A percentile compares a stretch with the other conserved stretches of the same genome.
phyloP scores from a whole-genome alignment of 2,888 invertebrate genomes.

The Pinctada fucata region DNA sequence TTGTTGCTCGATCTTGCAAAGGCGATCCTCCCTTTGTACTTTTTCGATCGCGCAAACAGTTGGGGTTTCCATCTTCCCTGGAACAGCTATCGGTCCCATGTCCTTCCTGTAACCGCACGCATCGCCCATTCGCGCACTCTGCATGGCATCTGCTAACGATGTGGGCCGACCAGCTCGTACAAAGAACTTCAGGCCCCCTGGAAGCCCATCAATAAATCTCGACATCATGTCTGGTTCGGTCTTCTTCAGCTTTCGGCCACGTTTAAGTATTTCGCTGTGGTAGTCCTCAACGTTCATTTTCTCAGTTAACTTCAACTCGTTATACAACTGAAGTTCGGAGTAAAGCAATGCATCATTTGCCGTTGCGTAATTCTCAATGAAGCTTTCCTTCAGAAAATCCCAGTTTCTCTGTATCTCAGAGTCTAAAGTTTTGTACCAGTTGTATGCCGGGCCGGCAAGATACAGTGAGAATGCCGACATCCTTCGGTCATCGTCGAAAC shows the following conservation, averaged over 20 bases:
- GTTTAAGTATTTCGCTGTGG: background rate
- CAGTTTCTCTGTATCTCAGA: too few relatives aligned
- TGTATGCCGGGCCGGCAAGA: too few relatives aligned
- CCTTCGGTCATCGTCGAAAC: background rate
- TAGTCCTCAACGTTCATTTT: background rate
- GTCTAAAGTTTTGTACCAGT: too few relatives aligned
- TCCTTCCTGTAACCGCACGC: background rate
- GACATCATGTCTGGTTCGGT: background rate
- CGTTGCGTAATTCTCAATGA: too few relatives aligned
- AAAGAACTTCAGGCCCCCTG: background rate
- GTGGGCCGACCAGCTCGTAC: background rate
- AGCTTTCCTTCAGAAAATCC: too few relatives aligned
- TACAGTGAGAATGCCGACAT: too few relatives aligned
- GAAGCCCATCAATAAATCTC: background rate
- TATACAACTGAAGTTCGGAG: too few relatives aligned
- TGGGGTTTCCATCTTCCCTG: background rate
- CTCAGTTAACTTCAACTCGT: too few relatives aligned
- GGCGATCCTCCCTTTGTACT: too few relatives aligned
- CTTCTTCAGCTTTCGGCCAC: background rate
- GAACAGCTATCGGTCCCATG: background rate
- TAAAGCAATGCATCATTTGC: too few relatives aligned
- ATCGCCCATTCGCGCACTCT: slow-evolving; percentile 1
- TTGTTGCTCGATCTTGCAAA: too few relatives aligned
- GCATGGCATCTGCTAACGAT: background rate
- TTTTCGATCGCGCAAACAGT: too few relatives aligned